A percentile compares a stretch with the other conserved stretches of the same genome.
Conservation (phyloP, 2,113 vertebrate genomes). For the Columba livia region DNA sequence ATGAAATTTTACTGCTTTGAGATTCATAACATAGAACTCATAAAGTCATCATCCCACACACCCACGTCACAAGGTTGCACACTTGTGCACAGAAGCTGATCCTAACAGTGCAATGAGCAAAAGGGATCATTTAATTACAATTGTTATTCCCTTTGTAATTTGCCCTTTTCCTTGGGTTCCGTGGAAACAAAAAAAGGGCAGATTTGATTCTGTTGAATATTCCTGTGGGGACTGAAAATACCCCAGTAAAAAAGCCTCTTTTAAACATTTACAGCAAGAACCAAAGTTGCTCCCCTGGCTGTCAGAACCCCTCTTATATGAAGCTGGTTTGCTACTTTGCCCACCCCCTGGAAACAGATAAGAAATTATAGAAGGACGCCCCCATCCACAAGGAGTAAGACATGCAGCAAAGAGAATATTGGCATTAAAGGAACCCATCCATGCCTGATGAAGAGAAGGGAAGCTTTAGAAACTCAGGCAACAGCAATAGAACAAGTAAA, state of each 20-base stretch:
- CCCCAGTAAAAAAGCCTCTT: conserved; percentile 27
- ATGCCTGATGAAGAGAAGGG: neutral
- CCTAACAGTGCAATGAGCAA: neutral
- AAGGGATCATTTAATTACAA: neutral
- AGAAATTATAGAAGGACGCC: conserved; percentile 35
- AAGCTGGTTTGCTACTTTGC: conserved; percentile 42
- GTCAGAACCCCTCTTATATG: neutral
- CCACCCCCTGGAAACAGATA: neutral
- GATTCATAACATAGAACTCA: neutral
- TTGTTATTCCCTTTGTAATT: conserved; percentile 17
- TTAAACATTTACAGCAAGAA: conserved; percentile 53
- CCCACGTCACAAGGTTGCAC: neutral
- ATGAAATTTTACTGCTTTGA: neutral
- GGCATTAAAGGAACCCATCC: neutral
- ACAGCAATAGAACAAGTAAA: neutral
- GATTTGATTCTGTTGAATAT: conserved; percentile 50
- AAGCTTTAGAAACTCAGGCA: conserved; percentile 27
- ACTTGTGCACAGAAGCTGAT: neutral
- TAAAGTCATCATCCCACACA: neutral
- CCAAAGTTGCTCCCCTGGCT: conserved; percentile 17
- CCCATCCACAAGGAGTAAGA: conserved; percentile 44
- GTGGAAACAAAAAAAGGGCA: conserved; percentile 39
- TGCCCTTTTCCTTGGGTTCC: conserved; percentile 20
- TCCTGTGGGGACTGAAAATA: conserved; percentile 50
- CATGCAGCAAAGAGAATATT: neutral